A percentile compares a stretch with the other conserved stretches of the same genome.
Evolutionary conservation across 2,888 invertebrate species (phyloP).

Genomic region (Cheilosia vernalis): DNA sequence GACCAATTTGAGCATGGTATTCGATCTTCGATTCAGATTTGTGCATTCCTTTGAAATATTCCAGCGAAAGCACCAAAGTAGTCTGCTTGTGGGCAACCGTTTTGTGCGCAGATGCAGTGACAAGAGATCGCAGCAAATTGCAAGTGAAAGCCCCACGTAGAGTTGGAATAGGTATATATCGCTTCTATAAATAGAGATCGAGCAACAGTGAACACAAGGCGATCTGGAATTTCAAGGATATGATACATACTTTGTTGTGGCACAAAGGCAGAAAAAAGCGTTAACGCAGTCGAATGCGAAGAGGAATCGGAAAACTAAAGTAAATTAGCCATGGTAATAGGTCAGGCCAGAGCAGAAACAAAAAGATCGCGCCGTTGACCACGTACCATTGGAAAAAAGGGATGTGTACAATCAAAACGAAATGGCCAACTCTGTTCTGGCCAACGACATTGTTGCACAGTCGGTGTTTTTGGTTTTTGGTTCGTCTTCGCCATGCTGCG

Average conservation of each 20-base stretch:
- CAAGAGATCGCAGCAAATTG: conserved; percentile 20
- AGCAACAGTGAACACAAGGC: conserved; percentile 45
- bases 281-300: conserved; percentile 4
- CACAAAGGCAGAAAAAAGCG: conserved; percentile 4
- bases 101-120: conserved; percentile 14
- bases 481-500: neutral
- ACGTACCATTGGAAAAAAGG: conserved; percentile 45
- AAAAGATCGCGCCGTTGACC: conserved; percentile 34
- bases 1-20: conserved; percentile 46
- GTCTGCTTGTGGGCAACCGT: neutral
- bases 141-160: conserved; percentile 33
- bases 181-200: conserved; percentile 13
- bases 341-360: conserved; percentile 44
- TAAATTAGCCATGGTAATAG: conserved; percentile 69
- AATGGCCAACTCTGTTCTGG: conserved; percentile 7
- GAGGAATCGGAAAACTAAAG: conserved; percentile 22
- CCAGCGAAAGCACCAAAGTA: neutral
- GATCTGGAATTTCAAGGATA: conserved; percentile 46
- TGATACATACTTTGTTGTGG: conserved; percentile 12
- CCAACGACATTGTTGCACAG: conserved; percentile 45
- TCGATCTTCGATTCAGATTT: conserved; percentile 13
- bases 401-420: conserved; percentile 21
- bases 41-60: neutral
- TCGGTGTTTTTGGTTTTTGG: neutral
- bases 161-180: neutral